A percentile compares a stretch with the other conserved stretches of the same genome.
Conservation (phyloP, 2,797 vertebrate genomes). For the Discoglossus pictus region DNA sequence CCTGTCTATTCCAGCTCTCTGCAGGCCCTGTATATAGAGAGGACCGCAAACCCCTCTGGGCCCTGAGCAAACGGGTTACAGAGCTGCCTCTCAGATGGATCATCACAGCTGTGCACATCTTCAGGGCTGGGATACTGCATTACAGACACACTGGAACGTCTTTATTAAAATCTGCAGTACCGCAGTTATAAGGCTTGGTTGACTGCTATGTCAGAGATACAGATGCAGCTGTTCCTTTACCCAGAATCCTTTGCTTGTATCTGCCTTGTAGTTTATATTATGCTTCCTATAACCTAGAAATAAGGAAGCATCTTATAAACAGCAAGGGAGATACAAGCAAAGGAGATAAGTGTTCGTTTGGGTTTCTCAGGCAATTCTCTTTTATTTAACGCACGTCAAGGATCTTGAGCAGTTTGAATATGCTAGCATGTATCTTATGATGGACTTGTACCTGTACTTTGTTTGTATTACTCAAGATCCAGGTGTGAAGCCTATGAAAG, state of each 20-base stretch:
- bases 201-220: not conserved
- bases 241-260: constrained; percentile 22
- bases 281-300: too few species aligned
- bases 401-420: too few species aligned
- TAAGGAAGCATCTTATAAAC: too few species aligned
- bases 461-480: too few species aligned
- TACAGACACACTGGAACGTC: constrained; percentile 11
- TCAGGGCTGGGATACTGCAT: not conserved
- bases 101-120: constrained; percentile 6
- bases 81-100: constrained; percentile 7
- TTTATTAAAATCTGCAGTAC: constrained; percentile 23
- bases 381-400: too few species aligned
- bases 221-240: not conserved
- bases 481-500: too few species aligned
- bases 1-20: constrained; percentile 5
- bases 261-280: too few species aligned
- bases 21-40: not conserved
- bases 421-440: too few species aligned
- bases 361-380: too few species aligned
- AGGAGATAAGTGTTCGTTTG: too few species aligned
- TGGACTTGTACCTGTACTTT: too few species aligned
- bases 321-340: too few species aligned
- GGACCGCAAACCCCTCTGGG: not conserved
- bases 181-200: constrained; percentile 25
- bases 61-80: constrained; percentile 11